Conservation (phyloP, 2,797 vertebrate genomes). For the Periophthalmus magnuspinnatus region DNA sequence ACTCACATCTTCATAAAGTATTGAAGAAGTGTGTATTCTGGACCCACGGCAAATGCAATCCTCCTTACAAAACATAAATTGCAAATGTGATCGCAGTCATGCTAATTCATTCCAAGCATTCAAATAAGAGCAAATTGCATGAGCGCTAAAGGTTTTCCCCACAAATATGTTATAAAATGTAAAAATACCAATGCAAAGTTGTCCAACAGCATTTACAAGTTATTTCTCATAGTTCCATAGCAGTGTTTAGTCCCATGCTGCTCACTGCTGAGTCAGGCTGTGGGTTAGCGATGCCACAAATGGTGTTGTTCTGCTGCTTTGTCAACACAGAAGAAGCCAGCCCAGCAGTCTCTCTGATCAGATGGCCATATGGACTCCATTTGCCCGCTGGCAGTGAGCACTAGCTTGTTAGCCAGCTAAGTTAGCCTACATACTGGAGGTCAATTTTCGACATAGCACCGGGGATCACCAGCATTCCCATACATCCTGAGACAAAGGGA, state of each 20-base stretch:
- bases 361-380: slow-evolving; percentile 5
- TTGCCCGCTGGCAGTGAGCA: not conserved
- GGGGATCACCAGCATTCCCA: not conserved
- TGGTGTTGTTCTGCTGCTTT: slow-evolving; percentile 3
- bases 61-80: too few relatives aligned
- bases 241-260: not conserved
- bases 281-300: slow-evolving; percentile 3
- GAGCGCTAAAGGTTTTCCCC: too few relatives aligned
- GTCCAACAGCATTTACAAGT: not conserved
- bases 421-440: slow-evolving; percentile 7
- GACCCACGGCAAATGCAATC: too few relatives aligned
- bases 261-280: slow-evolving; percentile 1
- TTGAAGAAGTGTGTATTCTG: too few relatives aligned
- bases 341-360: not conserved
- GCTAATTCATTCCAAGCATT: too few relatives aligned
- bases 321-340: slow-evolving; percentile 10
- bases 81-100: too few relatives aligned
- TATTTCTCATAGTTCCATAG: not conserved
- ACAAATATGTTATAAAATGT: not conserved
- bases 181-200: not conserved
- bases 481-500: not conserved
- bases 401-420: slow-evolving; percentile 7
- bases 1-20: too few relatives aligned
- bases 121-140: too few relatives aligned
- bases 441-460: not conserved